phyloP scores from a whole-genome alignment of 2,113 vertebrate genomes.

The Triplophysa siluroides region DNA sequence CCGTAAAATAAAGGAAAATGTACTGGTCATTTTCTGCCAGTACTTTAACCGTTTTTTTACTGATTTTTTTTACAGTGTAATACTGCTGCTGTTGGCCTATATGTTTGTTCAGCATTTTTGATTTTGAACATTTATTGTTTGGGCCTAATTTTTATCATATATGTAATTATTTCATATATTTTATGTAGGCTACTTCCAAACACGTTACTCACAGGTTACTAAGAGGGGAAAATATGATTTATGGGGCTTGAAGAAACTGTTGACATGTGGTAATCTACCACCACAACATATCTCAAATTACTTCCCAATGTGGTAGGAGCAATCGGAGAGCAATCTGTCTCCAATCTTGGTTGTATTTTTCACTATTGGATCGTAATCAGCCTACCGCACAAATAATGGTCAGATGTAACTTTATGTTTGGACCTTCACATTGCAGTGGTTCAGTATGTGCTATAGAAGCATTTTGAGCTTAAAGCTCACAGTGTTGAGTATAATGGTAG shows the following conservation, averaged over 20 bases:
- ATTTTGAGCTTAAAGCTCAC: no score
- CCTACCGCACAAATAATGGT: background rate
- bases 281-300: background rate
- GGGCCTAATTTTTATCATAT: no score
- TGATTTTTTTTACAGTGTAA: no score
- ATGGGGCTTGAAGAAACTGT: background rate
- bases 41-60: no score
- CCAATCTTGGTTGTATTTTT: background rate
- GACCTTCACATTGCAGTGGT: background rate
- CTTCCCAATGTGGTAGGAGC: background rate
- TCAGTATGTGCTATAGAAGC: no score
- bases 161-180: no score
- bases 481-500: no score
- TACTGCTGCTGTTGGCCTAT: no score
- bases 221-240: background rate
- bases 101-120: background rate
- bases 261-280: background rate
- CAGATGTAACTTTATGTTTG: background rate
- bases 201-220: background rate
- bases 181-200: no score
- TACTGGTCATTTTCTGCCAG: no score
- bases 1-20: no score
- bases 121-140: background rate
- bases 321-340: background rate
- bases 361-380: background rate